Conservation (phyloP, 1,140 invertebrate species). For the Caerostris extrusa region DNA sequence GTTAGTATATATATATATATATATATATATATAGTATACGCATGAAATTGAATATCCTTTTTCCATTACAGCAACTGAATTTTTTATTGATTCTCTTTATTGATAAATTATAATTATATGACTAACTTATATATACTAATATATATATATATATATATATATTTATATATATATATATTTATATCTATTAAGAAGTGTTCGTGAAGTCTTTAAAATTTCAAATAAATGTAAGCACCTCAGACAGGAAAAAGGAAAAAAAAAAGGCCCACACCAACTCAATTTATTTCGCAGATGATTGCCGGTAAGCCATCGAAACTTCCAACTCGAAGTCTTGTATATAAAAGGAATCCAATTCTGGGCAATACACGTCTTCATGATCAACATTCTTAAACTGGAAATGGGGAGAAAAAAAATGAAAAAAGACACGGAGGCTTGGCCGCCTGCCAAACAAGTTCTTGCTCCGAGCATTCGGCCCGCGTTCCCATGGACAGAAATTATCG, state of each 20-base stretch:
- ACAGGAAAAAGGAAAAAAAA: not conserved
- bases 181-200: too few relatives aligned
- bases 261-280: not conserved
- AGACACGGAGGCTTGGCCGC: not conserved
- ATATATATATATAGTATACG: too few relatives aligned
- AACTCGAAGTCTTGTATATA: not conserved
- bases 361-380: constrained; percentile 25
- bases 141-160: too few relatives aligned
- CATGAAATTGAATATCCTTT: too few relatives aligned
- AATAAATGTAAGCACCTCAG: too few relatives aligned
- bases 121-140: too few relatives aligned
- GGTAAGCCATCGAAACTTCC: not conserved
- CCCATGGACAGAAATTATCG: constrained; percentile 40
- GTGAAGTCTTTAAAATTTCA: too few relatives aligned
- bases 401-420: not conserved
- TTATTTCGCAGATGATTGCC: constrained; percentile 2
- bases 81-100: too few relatives aligned
- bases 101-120: too few relatives aligned
- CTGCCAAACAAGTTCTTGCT: constrained; percentile 37
- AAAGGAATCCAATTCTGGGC: constrained; percentile 13
- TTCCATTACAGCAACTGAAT: too few relatives aligned
- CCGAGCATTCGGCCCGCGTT: not conserved
- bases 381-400: constrained; percentile 24
- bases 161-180: too few relatives aligned
- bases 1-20: too few relatives aligned